Evolutionary conservation across 2,888 invertebrate genomes (phyloP).

Genomic region (Oeneis ivallda): DNA sequence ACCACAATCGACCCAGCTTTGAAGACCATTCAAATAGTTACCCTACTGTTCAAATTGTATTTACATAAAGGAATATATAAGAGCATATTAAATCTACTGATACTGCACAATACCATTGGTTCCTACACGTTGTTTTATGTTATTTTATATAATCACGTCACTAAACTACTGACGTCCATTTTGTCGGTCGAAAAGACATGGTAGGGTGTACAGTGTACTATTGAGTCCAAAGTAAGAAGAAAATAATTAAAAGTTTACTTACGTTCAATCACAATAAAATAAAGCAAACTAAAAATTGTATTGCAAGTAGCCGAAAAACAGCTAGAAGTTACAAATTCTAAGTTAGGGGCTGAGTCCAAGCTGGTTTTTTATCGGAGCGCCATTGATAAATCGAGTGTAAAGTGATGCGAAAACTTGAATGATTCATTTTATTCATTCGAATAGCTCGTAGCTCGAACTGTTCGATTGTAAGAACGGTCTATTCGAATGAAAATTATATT

Average conservation of each 20-base stretch:
- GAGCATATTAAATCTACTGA: not conserved
- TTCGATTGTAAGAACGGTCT: no score
- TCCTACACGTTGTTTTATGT: slow-evolving; percentile 15
- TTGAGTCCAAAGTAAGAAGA: slow-evolving; percentile 21
- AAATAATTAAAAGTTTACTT: slow-evolving; percentile 45
- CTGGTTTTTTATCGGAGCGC: slow-evolving; percentile 62
- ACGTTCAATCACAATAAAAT: slow-evolving; percentile 48
- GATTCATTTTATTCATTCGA: no score
- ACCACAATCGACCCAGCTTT: not conserved
- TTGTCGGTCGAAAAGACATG: slow-evolving; percentile 55
- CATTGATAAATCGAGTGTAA: slow-evolving; percentile 59
- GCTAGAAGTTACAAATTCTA: slow-evolving; percentile 55
- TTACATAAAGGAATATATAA: not conserved
- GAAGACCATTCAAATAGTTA: no score
- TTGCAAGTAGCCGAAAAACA: slow-evolving; percentile 34
- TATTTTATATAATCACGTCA: slow-evolving; percentile 77
- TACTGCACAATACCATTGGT: not conserved
- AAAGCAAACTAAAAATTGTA: slow-evolving; percentile 44
- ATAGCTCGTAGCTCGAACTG: no score
- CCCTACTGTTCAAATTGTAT: not conserved
- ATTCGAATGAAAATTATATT: no score
- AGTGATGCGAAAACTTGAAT: no score
- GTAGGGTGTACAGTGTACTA: slow-evolving; percentile 29
- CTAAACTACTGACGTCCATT: slow-evolving; percentile 76
- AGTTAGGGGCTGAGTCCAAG: slow-evolving; percentile 62